Percentiles rank a stretch among this genome's conserved stretches.
These are phyloP conservation scores for Diadophis punctatus DNA, from an alignment of 2,113 vertebrate genomes.

Conservation along the genomic window DNA sequence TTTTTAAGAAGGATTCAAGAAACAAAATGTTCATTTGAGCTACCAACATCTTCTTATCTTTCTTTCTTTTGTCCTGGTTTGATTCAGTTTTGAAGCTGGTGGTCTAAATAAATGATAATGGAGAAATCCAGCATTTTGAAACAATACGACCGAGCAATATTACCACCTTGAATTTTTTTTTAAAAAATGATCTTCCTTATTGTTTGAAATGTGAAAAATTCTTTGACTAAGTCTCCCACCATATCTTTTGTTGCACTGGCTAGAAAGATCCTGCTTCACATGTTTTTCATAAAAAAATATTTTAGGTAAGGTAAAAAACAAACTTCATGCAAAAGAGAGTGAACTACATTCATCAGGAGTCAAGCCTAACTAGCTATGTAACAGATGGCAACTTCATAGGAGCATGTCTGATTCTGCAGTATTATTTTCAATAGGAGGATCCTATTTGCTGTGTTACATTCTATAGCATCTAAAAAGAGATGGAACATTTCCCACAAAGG, in stretches of 20 bases:
- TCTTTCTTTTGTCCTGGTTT: not conserved
- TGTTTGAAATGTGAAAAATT: not conserved
- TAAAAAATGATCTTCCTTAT: not conserved
- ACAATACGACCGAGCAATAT: not conserved
- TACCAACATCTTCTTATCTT: not conserved
- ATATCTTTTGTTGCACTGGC: not conserved
- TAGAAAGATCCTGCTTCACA: not conserved
- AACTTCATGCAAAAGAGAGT: not conserved
- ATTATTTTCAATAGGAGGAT: not conserved
- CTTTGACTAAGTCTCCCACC: not conserved
- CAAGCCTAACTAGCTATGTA: not conserved
- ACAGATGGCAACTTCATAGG: not conserved
- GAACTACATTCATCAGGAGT: not conserved
- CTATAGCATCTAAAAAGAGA: not conserved
- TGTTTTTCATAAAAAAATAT: not conserved
- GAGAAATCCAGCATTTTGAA: not conserved
- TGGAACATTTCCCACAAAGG: not conserved
- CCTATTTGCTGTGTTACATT: not conserved
- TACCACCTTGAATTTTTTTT: too few species aligned
- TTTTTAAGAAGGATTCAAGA: not conserved
- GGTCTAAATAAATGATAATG: not conserved
- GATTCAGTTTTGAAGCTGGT: not conserved
- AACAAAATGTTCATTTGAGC: not conserved
- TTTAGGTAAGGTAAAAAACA: not conserved
- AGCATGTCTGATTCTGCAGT: not conserved